Percentiles rank a stretch among this genome's conserved stretches.
These are phyloP conservation scores for Drosophila infuscata DNA, from an alignment of 2,888 invertebrate genomes.

Conservation along the genomic window DNA sequence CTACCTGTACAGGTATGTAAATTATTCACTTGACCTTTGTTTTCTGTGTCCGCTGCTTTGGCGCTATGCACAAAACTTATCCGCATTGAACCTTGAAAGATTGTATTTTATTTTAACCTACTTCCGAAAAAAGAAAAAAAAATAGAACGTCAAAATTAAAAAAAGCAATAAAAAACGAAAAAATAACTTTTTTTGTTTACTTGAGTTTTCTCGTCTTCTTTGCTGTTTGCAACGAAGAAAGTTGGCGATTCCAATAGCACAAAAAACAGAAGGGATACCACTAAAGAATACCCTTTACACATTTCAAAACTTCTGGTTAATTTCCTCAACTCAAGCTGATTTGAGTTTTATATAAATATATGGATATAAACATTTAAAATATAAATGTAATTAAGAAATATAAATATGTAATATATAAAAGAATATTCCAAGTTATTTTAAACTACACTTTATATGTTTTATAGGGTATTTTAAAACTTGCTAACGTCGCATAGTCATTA, in stretches of 20 bases:
- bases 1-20: conserved; percentile 32
- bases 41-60: conserved; percentile 10
- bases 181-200: background rate
- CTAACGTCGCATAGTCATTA: conserved; percentile 59
- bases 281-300: conserved; percentile 4
- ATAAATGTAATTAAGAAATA: background rate
- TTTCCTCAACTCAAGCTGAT: too few species aligned
- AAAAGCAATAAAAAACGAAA: conserved; percentile 15
- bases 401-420: background rate
- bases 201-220: background rate
- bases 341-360: too few species aligned
- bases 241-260: background rate
- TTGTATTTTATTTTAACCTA: conserved; percentile 63
- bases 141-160: conserved; percentile 23
- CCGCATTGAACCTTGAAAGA: conserved; percentile 70
- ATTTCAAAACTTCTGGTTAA: too few species aligned
- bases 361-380: background rate
- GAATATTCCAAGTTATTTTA: background rate
- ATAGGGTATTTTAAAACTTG: conserved; percentile 20
- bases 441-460: background rate
- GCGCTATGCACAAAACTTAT: conserved; percentile 29
- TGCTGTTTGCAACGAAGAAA: background rate
- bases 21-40: conserved; percentile 68
- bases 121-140: conserved; percentile 38
- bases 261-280: background rate